Conservation (phyloP, 2,113 vertebrate species). For the Sebastes schlegelii region DNA sequence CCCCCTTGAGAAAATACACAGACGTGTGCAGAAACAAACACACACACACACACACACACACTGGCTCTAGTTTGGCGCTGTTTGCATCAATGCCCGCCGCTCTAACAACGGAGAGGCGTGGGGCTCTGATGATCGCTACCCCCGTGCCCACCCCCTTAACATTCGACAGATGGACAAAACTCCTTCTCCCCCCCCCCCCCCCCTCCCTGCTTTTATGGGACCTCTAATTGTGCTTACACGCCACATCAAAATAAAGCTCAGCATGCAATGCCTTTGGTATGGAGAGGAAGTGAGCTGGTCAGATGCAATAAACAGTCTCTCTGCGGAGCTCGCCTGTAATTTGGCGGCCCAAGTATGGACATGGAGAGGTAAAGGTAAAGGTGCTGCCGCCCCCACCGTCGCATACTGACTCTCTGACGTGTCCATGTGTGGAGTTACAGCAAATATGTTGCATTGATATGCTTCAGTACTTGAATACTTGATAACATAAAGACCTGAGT, state of each 20-base stretch:
- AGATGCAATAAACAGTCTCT: conserved; percentile 78
- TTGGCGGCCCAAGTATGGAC: conserved; percentile 71
- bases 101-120: conserved; percentile 53
- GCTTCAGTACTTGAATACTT: neutral
- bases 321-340: conserved; percentile 77
- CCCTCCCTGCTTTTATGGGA: conserved; percentile 73
- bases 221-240: conserved; percentile 85
- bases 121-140: conserved; percentile 59
- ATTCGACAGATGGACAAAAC: conserved; percentile 83
- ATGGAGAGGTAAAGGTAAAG: conserved; percentile 57
- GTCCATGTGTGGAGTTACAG: neutral
- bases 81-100: conserved; percentile 58
- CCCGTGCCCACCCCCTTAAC: conserved; percentile 68
- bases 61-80: conserved; percentile 41
- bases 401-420: conserved; percentile 50
- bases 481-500: neutral
- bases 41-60: conserved; percentile 40
- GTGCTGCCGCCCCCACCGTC: conserved; percentile 57
- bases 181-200: conserved; percentile 39
- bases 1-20: conserved; percentile 63
- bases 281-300: conserved; percentile 81
- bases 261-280: conserved; percentile 82
- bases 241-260: conserved; percentile 83
- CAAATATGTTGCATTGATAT: neutral
- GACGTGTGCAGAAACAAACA: conserved; percentile 59